Conservation (phyloP, 2,888 invertebrate genomes). For the Ormyrus nitidulus region DNA sequence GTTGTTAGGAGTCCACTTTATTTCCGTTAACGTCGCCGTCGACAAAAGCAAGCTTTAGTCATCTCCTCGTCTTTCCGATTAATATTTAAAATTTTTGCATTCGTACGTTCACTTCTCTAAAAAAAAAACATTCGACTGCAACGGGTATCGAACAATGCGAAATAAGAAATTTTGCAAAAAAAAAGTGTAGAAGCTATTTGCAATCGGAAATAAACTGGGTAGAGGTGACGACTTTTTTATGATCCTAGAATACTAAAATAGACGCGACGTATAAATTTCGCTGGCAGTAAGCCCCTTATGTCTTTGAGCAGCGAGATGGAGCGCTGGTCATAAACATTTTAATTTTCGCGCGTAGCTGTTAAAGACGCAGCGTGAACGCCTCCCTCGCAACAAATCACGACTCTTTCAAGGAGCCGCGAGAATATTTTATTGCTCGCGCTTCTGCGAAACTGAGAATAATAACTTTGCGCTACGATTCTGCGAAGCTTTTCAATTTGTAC, state of each 20-base stretch:
- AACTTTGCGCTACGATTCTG: too few relatives aligned
- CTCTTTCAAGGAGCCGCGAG: too few relatives aligned
- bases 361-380: background rate
- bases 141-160: too few relatives aligned
- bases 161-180: too few relatives aligned
- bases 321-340: constrained; percentile 32
- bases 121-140: too few relatives aligned
- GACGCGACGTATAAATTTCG: background rate
- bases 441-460: too few relatives aligned
- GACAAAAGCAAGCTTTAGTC: constrained; percentile 24
- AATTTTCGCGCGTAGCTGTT: constrained; percentile 12
- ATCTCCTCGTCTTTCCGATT: constrained; percentile 20
- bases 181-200: too few relatives aligned
- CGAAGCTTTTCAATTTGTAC: too few relatives aligned
- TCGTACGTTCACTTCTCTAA: too few relatives aligned
- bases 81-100: background rate
- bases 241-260: constrained; percentile 4
- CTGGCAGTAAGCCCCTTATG: background rate
- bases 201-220: background rate
- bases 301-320: constrained; percentile 14
- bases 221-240: constrained; percentile 18
- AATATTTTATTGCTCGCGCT: too few relatives aligned
- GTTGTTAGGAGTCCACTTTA: constrained; percentile 26
- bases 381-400: too few relatives aligned
- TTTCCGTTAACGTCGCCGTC: constrained; percentile 14